A percentile compares a stretch with the other conserved stretches of the same genome.
Evolutionary conservation across 35 echinoderm and acorn worm species (phyloP).

Genomic region (Apostichopus parvimensis): DNA sequence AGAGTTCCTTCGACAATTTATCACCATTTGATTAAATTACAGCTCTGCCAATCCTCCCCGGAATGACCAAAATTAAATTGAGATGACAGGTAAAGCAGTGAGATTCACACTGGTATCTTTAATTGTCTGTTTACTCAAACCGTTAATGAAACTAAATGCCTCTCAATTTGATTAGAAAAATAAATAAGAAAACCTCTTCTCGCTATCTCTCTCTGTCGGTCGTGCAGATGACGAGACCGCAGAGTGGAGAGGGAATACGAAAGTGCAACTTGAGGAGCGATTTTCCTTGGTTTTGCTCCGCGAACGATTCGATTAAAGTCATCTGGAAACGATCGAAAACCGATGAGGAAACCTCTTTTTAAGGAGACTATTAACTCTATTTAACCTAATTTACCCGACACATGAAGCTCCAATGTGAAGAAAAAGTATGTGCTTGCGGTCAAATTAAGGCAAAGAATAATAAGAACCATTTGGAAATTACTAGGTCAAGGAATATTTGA

Average conservation of each 20-base stretch:
- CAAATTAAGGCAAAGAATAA: too few species aligned
- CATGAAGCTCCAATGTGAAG: not conserved
- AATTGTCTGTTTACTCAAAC: slow-evolving; percentile 12
- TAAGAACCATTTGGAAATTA: too few species aligned
- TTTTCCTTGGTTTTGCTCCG: not conserved
- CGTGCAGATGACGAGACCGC: not conserved
- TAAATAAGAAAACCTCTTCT: slow-evolving; percentile 7
- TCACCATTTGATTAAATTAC: not conserved
- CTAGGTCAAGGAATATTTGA: too few species aligned
- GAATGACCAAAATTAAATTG: not conserved
- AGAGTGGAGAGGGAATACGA: not conserved
- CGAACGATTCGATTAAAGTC: not conserved
- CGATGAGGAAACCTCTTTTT: not conserved
- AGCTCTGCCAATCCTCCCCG: not conserved
- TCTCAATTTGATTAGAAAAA: slow-evolving; percentile 21
- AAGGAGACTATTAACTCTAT: not conserved
- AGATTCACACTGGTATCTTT: slow-evolving; percentile 26
- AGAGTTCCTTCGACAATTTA: not conserved
- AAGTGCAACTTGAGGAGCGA: not conserved
- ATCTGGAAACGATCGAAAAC: not conserved
- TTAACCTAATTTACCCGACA: not conserved
- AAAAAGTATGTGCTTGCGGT: too few species aligned
- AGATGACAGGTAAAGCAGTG: not conserved
- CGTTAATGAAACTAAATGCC: slow-evolving; percentile 8
- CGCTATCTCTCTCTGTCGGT: not conserved